Evolutionary conservation across 2,797 vertebrate species (phyloP), one percentile per base, ranked within the genome.

Genomic region (Ctenosaura bakeri): DNA sequence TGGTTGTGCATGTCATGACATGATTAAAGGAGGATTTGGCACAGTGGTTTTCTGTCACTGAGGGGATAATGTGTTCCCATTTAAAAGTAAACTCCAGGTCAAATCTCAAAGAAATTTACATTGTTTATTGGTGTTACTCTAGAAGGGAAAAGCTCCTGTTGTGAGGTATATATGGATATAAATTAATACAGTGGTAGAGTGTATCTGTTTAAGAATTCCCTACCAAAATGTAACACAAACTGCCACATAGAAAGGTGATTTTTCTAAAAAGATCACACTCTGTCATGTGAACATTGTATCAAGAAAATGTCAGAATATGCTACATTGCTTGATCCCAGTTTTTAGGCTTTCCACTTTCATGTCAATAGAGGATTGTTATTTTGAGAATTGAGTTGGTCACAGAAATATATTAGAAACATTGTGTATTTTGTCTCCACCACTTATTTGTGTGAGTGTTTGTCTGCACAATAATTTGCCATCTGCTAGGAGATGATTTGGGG

Each of bases 101-200:
- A 94, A 95, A 95, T 94, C 95, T 96, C 96, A 96, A 94, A 78
- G 95, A 91, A 95, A 97, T 97, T 97, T 95, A 96, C 95, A 96
- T 95, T 95, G 96, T 95, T 89, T 89, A 90, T 85, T 95, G 94
- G 92, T 95, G 93, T 94, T 93, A 91, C 90, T 93, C 16, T 89
- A 93, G 92, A 94, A 94, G 93, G 96, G 95, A 94, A 93, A 77
- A 95, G 93, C 95, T 96, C 95, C 93, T 94, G 6, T 95, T 93
- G 93, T 96, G 95, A 96, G 94, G 94, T 95, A 95, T 95, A 96
- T 94, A 54, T 73, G 13, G 13, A 50, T 18, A 74, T 16, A 16
- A 56, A 73, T 13, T 35, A 24, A 42, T 38, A 12, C 5, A 22
- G 6, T 76, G 50, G 18, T 74, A 86, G 84, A 5, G 6, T 35